Percentiles rank a stretch among this genome's conserved stretches.
Conservation (phyloP, 2,888 invertebrate species). For the Chrysodeixis includens region DNA sequence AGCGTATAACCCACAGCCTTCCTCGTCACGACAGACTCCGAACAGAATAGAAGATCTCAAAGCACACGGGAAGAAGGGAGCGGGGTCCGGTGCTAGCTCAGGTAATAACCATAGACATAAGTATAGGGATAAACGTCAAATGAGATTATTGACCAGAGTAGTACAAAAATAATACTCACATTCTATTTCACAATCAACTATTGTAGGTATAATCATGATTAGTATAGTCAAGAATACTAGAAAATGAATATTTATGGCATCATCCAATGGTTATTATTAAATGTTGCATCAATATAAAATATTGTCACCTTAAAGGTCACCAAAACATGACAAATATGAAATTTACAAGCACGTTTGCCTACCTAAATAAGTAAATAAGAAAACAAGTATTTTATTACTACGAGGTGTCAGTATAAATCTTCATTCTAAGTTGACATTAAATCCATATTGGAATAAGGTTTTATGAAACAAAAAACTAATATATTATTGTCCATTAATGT, state of each 20-base stretch:
- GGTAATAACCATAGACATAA: conserved; percentile 65
- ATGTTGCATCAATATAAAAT: conserved; percentile 10
- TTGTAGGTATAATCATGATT: no score
- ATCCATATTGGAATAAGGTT: conserved; percentile 8
- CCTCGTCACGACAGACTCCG: conserved; percentile 85
- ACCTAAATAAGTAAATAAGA: no score
- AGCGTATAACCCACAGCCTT: conserved; percentile 80
- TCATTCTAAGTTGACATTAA: conserved; percentile 25
- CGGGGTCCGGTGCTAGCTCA: conserved; percentile 91
- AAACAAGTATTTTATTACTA: conserved; percentile 25
- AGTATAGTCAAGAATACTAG: no score
- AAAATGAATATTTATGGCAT: neutral
- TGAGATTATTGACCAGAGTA: no score
- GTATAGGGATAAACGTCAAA: neutral
- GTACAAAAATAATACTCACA: no score
- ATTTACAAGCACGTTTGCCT: conserved; percentile 4
- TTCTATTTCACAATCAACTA: no score
- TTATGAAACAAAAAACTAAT: neutral
- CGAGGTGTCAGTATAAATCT: conserved; percentile 30
- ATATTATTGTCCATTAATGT: neutral
- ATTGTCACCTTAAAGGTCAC: neutral
- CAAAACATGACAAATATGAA: neutral
- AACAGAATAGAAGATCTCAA: conserved; percentile 86
- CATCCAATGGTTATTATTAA: neutral
- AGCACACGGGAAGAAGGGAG: conserved; percentile 82